Evolutionary conservation across 2,888 invertebrate species (phyloP).

Genomic region (Silvanus unidentatus): DNA sequence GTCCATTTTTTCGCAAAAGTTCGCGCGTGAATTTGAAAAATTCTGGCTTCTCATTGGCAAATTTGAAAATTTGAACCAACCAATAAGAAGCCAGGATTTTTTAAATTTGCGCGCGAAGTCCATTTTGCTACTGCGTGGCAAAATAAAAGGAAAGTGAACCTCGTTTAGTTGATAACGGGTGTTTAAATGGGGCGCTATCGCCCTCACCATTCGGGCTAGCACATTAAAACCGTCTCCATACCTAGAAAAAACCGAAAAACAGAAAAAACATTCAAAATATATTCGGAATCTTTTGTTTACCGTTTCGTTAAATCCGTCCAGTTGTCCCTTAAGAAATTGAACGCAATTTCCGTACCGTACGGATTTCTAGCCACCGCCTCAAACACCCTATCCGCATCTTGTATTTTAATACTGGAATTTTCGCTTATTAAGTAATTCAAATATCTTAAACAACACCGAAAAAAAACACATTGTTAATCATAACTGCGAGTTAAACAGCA

Average conservation of each 20-base stretch:
- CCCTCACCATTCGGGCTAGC: conserved; percentile 50
- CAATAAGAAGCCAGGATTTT: too few relatives aligned
- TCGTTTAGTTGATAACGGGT: conserved; percentile 44
- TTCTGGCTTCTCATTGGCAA: too few relatives aligned
- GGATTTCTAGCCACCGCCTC: conserved; percentile 53
- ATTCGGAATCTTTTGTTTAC: conserved; percentile 36
- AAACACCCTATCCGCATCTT: conserved; percentile 57
- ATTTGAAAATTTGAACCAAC: too few relatives aligned
- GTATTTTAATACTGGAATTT: conserved; percentile 53
- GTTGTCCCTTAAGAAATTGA: conserved; percentile 52
- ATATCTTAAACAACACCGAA: conserved; percentile 28
- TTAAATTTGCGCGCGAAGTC: too few relatives aligned
- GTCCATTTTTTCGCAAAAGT: too few relatives aligned
- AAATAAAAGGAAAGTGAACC: too few relatives aligned
- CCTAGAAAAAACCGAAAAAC: conserved; percentile 38
- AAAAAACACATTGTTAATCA: conserved; percentile 12
- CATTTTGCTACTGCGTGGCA: too few relatives aligned
- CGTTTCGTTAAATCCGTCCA: conserved; percentile 46
- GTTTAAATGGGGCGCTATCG: conserved; percentile 51
- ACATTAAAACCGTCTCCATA: conserved; percentile 54
- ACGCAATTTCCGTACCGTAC: conserved; percentile 55
- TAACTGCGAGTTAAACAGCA: conserved; percentile 4
- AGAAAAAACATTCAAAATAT: not conserved
- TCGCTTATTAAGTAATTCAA: conserved; percentile 27
- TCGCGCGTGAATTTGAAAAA: too few relatives aligned